phyloP scores from a whole-genome alignment of 2,888 invertebrate genomes.

The Polyploca ridens region DNA sequence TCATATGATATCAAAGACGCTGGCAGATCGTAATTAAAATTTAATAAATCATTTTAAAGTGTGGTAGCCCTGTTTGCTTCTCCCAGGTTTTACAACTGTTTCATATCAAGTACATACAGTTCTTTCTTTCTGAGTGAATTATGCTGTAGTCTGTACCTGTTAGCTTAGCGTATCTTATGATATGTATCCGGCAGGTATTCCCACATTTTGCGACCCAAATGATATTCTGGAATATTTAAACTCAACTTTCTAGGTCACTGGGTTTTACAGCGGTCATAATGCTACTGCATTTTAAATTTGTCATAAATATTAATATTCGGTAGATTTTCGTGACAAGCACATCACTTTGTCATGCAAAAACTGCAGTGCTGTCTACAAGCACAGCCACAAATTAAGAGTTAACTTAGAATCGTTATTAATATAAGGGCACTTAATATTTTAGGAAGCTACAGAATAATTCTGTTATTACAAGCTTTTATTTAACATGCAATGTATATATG shows the following conservation, averaged over 20 bases:
- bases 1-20: too few species aligned
- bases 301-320: neutral
- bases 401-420: neutral
- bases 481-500: too few species aligned
- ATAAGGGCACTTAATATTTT: neutral
- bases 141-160: neutral
- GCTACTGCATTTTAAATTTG: neutral
- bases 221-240: constrained; percentile 8
- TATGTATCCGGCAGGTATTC: neutral
- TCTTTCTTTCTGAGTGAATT: neutral
- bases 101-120: too few species aligned
- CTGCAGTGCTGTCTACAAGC: neutral
- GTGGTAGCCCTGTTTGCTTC: neutral
- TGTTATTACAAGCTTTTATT: too few species aligned
- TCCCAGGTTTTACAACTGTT: neutral
- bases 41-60: neutral
- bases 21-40: neutral
- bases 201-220: neutral
- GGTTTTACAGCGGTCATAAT: constrained; percentile 3
- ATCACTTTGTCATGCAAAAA: constrained; percentile 2
- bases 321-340: neutral
- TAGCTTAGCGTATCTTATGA: neutral
- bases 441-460: neutral
- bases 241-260: constrained; percentile 5
- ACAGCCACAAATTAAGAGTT: neutral